Conservation (phyloP, 2,888 invertebrate genomes). For the Drosophila colorata region DNA sequence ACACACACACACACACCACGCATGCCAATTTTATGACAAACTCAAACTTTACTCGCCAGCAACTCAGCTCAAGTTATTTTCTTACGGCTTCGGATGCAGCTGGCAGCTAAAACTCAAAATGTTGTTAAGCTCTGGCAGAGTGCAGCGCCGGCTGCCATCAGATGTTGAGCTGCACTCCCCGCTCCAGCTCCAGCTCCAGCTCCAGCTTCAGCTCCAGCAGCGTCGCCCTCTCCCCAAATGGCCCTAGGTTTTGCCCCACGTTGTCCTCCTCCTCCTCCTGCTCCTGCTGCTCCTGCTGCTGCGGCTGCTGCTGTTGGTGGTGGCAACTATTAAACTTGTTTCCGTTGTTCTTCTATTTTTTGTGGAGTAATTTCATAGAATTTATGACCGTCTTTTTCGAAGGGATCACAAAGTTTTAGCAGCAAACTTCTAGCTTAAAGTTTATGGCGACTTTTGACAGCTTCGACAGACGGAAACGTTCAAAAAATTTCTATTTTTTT, state of each 20-base stretch:
- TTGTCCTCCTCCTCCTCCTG: conserved; percentile 7
- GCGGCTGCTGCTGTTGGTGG: conserved; percentile 19
- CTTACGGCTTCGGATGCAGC: conserved; percentile 43
- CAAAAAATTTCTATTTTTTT: not conserved
- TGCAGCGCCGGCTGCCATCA: conserved; percentile 21
- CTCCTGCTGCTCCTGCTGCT: conserved; percentile 17
- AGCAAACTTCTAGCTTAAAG: conserved; percentile 42
- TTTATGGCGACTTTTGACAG: conserved; percentile 63
- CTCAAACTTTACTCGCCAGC: conserved; percentile 43
- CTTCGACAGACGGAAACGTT: conserved; percentile 54
- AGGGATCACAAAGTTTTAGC: conserved; percentile 67
- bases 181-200: not conserved
- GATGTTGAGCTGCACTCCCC: not conserved
- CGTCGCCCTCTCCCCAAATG: conserved; percentile 1
- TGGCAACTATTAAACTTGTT: conserved; percentile 78
- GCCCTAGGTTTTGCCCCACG: conserved; percentile 8
- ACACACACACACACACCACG: conserved; percentile 42
- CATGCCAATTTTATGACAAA: conserved; percentile 75
- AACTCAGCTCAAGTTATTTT: conserved; percentile 27
- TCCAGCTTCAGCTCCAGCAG: not conserved
- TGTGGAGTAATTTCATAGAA: conserved; percentile 71
- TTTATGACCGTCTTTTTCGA: conserved; percentile 72
- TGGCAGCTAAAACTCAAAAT: conserved; percentile 52
- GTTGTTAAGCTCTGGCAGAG: conserved; percentile 47
- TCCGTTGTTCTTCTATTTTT: conserved; percentile 60